Base-by-base conservation (phyloP, 2,113 vertebrate species). In the Pelecanus crispus region DNA sequence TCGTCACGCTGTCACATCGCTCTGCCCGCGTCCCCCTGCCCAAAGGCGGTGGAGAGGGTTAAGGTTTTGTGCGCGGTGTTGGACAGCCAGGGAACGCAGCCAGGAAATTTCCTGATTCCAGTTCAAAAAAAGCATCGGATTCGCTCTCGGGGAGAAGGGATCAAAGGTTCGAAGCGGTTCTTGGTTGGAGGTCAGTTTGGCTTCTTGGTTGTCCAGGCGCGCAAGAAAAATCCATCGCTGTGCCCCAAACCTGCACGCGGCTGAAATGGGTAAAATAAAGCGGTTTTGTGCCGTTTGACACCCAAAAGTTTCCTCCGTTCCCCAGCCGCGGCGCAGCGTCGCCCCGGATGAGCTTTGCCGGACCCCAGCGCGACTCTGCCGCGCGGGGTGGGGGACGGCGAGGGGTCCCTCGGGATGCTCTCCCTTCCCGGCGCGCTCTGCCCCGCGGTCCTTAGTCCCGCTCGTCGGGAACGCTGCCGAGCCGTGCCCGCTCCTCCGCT, bases 61-160 rank as follows among this genome's bases (percentile, higher is more conserved):
- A 95, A 94, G 75, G 42, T 47, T 95, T 91, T 52, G 81, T 21
- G 53, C 81, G 87, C 17, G 2, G 26, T 67, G 73, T 91, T 2
- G 0, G 82, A 61, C 88, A 55, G 78, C 44, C 7, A 6, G 84
- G 94, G 90, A 95, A 25, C 2, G 2, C 32, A 26, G 93, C 96
- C 95, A 95, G 78, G 87, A 92, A 93, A 65, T 90, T 92, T 95
- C 88, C 92, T 85, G 93, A 91, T 82, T 87, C 92, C 74, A 7
- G 62, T 84, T 95, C 91, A 84, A 65, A 87, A 94, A 91, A 91
- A 92, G 83, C 91, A 61, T 92, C 1, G 1, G 36, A 72, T 87
- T 92, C 1, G 1, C 78, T 91, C 92, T 36, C 2, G 3, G 81
- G 47, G 81, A 71, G 84, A 47, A 81, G 59, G 89, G 94, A 91